phyloP scores from a whole-genome alignment of 2,888 invertebrate species.

The Furcula furcula region DNA sequence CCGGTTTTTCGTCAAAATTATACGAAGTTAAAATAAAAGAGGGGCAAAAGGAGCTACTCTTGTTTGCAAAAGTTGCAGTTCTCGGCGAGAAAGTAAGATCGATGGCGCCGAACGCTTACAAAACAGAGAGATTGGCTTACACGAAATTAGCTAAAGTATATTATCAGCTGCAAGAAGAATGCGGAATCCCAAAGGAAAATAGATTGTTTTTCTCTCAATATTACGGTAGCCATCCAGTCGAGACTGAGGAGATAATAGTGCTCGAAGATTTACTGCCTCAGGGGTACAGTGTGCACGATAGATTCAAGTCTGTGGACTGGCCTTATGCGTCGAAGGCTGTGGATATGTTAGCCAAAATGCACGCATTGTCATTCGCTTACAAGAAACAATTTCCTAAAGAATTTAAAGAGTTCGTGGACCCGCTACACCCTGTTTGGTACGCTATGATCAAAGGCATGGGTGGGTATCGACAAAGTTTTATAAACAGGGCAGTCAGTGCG shows the following conservation, averaged over 20 bases:
- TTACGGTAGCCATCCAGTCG: constrained; percentile 38
- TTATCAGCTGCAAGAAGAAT: constrained; percentile 36
- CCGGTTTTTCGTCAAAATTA: constrained; percentile 40
- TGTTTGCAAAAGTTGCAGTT: constrained; percentile 53
- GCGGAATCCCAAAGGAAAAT: constrained; percentile 33
- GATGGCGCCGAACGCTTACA: constrained; percentile 31
- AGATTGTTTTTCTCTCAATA: constrained; percentile 40
- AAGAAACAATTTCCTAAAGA: constrained; percentile 41
- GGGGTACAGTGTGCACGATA: constrained; percentile 47
- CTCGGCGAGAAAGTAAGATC: constrained; percentile 40
- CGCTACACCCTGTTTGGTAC: constrained; percentile 20
- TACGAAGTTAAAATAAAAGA: constrained; percentile 26
- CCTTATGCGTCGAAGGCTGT: constrained; percentile 47
- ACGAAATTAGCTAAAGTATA: constrained; percentile 37
- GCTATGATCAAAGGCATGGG: neutral
- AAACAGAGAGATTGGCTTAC: constrained; percentile 47
- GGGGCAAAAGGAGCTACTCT: constrained; percentile 24
- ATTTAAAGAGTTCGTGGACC: constrained; percentile 30
- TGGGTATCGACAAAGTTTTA: too few species aligned
- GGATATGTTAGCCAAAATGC: constrained; percentile 54
- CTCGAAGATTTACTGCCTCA: constrained; percentile 48
- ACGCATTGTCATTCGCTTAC: constrained; percentile 57
- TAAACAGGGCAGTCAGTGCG: constrained; percentile 5
- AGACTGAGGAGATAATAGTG: constrained; percentile 47
- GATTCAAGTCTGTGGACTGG: constrained; percentile 51